Evolutionary conservation across 2,888 invertebrate genomes (phyloP), one percentile per base, ranked within the genome.

Genomic region (Microplitis deprimator): DNA sequence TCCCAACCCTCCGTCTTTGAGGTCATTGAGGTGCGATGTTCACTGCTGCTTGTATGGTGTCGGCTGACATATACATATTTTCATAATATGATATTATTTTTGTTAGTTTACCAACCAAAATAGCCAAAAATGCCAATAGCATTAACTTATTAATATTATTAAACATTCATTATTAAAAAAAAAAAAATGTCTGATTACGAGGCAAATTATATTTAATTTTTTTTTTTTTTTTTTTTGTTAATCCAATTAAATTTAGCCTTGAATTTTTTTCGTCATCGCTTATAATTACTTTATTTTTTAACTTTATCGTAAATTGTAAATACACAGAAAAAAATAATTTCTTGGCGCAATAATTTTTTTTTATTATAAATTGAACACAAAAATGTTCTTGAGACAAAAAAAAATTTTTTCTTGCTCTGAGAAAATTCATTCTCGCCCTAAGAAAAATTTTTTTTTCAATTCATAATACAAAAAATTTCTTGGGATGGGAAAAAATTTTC

Each of bases 41-140:
- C 89, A 82, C 87, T 89, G 88, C 84, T 87, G 84, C 87, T 89
- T 85, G 89, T 87, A 84, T 89, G 89, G 81, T 88, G 88, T 76
- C 89, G 89, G 86, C 89, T 90, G 84, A 81, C 80, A 80, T 65
- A 50, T 50, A 50, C 50, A 50, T 50, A 50, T 50, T 50, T 13
- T 20, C 65, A 65, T 65, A 65, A 38, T 13, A 65, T 65, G 13
- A 13, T 8, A 29, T 65, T 79, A 73, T 80, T 77, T 79, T 80
- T 79, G 85, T 88, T 87, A 87, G 85, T 86, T 50, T 83, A 87
- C 81, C 84, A 84, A 83, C 84, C 50, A 75, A 73, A 71, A 59
- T 85, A 85, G 86, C 87, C 85, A 85, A 85, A 20, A 83, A 84
- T 84, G 79, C 81, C 83, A 7, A 64, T 40, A 50, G 6, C 61